phyloP scores from a whole-genome alignment of 2,113 vertebrate genomes.

The Echinops telfairi region DNA sequence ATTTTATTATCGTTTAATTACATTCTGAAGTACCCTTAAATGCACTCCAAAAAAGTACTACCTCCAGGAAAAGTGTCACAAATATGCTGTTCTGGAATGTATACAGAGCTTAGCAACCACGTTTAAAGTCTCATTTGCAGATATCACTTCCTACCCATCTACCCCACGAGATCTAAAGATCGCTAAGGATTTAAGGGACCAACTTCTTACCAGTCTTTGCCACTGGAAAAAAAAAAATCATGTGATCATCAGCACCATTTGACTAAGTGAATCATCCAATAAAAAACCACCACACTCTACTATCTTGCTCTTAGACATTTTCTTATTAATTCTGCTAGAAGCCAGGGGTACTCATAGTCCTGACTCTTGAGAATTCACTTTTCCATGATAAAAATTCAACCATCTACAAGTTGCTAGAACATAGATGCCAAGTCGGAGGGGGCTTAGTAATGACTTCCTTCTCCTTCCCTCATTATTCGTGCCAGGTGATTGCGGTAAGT shows the following conservation, averaged over 20 bases:
- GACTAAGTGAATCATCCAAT: conserved; percentile 31
- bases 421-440: neutral
- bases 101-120: conserved; percentile 54
- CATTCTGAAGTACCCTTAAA: too few relatives aligned
- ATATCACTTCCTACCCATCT: neutral
- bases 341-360: neutral
- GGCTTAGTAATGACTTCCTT: neutral
- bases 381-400: conserved; percentile 12
- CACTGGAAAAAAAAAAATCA: conserved; percentile 58
- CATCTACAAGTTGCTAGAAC: conserved; percentile 32
- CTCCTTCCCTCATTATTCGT: neutral
- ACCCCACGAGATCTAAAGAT: neutral
- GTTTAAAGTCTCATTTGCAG: conserved; percentile 1
- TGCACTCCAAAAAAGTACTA: neutral
- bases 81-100: conserved; percentile 61
- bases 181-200: conserved; percentile 39
- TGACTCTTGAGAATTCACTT: neutral
- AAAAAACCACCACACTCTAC: neutral
- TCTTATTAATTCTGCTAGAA: neutral
- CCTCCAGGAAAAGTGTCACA: conserved; percentile 40
- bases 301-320: neutral
- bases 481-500: neutral
- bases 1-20: too few relatives aligned
- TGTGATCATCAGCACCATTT: conserved; percentile 19
- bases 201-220: conserved; percentile 21